These are phyloP conservation scores for Carassius gibelio DNA, from an alignment of 2,113 vertebrate genomes.

Conservation along the genomic window DNA sequence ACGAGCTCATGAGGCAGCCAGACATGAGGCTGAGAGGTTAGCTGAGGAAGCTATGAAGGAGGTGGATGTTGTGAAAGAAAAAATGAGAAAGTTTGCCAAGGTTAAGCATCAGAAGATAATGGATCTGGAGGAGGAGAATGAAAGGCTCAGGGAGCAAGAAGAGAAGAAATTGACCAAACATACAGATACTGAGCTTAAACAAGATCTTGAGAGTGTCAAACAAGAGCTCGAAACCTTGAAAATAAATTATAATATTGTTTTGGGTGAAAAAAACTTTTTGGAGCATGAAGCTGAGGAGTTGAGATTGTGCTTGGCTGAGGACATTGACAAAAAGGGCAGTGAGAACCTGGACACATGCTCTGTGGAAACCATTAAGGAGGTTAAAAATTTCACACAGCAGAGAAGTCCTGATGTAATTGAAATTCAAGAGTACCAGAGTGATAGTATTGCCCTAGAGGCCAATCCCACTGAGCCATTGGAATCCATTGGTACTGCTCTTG, in stretches of 20 bases:
- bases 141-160: constrained; percentile 77
- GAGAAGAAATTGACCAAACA: constrained; percentile 57
- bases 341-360: constrained; percentile 37
- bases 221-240: constrained; percentile 63
- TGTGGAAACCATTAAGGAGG: constrained; percentile 54
- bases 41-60: constrained; percentile 83
- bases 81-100: constrained; percentile 96
- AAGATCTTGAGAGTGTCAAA: constrained; percentile 61
- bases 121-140: constrained; percentile 94
- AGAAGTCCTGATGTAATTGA: constrained; percentile 44
- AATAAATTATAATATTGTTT: constrained; percentile 60
- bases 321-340: constrained; percentile 58
- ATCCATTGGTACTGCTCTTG: constrained; percentile 5
- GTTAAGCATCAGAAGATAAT: constrained; percentile 95
- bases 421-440: constrained; percentile 46
- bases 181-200: constrained; percentile 63
- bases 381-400: constrained; percentile 58
- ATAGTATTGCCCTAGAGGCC: constrained; percentile 43
- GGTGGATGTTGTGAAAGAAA: constrained; percentile 88
- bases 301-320: constrained; percentile 69
- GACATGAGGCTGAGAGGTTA: constrained; percentile 79
- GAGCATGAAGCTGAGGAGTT: constrained; percentile 64
- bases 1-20: constrained; percentile 76
- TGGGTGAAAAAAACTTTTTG: constrained; percentile 65
- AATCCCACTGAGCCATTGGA: constrained; percentile 13